Evolutionary conservation across 2,888 invertebrate species (phyloP).

Genomic region (Linhomoeus sp.): DNA sequence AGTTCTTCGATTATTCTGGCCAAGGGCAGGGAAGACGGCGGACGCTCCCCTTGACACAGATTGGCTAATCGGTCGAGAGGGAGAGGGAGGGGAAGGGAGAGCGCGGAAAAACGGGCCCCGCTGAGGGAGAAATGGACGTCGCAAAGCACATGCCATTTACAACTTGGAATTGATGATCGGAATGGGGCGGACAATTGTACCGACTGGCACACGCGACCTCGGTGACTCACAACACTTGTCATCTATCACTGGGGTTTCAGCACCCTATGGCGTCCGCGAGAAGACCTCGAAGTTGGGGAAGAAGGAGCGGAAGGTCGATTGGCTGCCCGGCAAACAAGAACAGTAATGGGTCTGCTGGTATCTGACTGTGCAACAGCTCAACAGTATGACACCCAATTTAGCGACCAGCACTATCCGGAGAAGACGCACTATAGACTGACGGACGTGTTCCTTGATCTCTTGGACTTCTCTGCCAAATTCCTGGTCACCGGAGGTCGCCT

Average conservation of each 20-base stretch:
- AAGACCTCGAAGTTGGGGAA: conserved; percentile 61
- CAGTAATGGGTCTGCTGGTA: too few relatives aligned
- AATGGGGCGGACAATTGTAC: too few relatives aligned
- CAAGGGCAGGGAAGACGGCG: too few relatives aligned
- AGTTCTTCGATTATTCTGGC: too few relatives aligned
- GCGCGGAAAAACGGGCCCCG: too few relatives aligned
- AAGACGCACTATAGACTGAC: conserved; percentile 61
- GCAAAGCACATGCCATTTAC: too few relatives aligned
- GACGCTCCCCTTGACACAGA: too few relatives aligned
- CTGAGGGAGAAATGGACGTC: too few relatives aligned
- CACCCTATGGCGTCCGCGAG: conserved; percentile 92
- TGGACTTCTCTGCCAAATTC: conserved; percentile 57
- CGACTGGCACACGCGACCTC: background rate
- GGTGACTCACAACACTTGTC: background rate
- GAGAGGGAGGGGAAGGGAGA: too few relatives aligned
- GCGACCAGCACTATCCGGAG: conserved; percentile 30
- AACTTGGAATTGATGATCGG: too few relatives aligned
- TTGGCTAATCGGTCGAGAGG: too few relatives aligned
- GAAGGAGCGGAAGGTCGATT: conserved; percentile 13
- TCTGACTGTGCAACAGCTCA: background rate
- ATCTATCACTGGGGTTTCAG: conserved; percentile 41
- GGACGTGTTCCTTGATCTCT: conserved; percentile 59
- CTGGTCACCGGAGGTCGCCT: conserved; percentile 55
- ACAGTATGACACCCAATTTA: too few relatives aligned
- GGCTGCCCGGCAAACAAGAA: conserved; percentile 12